These are phyloP conservation scores for Cephus spinipes DNA, from an alignment of 2,888 invertebrate genomes.

Conservation along the genomic window DNA sequence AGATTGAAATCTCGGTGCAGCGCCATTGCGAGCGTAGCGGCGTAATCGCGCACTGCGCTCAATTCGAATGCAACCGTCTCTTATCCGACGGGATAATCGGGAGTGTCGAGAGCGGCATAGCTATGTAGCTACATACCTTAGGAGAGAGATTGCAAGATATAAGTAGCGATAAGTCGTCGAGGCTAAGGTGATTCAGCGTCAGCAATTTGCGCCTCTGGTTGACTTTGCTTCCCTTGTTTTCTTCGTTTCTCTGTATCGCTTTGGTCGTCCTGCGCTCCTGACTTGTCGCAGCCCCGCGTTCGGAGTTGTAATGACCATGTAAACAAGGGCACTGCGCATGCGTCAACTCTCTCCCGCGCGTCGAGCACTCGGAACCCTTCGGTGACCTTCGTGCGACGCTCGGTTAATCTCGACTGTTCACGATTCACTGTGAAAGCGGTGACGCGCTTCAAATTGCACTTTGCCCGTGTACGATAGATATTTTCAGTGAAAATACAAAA, in stretches of 20 bases:
- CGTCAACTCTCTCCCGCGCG: conserved; percentile 34
- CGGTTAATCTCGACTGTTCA: neutral
- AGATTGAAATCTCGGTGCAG: neutral
- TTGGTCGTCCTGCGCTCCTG: neutral
- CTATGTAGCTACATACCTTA: neutral
- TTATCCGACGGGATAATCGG: neutral
- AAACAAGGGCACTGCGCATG: conserved; percentile 59
- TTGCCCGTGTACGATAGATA: neutral
- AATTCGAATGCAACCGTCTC: neutral
- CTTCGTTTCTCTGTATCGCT: neutral
- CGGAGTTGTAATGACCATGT: conserved; percentile 50
- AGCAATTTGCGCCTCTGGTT: neutral
- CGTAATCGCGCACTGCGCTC: neutral
- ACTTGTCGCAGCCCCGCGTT: neutral
- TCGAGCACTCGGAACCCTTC: neutral
- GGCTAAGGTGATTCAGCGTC: neutral
- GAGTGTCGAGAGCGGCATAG: neutral
- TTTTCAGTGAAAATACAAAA: neutral
- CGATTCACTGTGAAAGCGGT: neutral
- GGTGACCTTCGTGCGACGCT: neutral
- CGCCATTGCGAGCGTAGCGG: neutral
- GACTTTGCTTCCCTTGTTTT: neutral
- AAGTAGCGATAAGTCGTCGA: neutral
- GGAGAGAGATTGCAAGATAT: neutral
- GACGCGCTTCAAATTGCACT: neutral